Evolutionary conservation across 1,140 invertebrate species (phyloP).

Genomic region (Achroia grisella): DNA sequence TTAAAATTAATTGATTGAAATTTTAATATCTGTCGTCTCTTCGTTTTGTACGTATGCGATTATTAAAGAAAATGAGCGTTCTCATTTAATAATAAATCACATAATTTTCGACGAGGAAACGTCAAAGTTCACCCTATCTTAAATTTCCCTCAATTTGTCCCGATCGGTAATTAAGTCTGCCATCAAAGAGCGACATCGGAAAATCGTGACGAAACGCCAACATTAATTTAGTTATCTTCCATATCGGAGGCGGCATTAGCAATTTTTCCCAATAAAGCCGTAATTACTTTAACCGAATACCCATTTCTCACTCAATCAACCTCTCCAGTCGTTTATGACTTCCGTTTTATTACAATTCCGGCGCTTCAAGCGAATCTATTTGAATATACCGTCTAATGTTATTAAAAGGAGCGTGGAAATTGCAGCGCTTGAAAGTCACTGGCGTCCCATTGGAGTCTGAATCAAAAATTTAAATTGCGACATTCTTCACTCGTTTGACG

Average conservation of each 20-base stretch:
- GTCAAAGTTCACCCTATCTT: background rate
- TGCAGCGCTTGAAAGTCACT: slow-evolving; percentile 42
- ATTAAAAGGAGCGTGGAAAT: slow-evolving; percentile 42
- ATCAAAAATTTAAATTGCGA: slow-evolving; percentile 66
- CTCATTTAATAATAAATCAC: no score
- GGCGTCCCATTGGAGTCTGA: slow-evolving; percentile 31
- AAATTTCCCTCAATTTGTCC: slow-evolving; percentile 2
- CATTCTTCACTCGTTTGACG: slow-evolving; percentile 44
- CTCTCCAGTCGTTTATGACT: slow-evolving; percentile 35
- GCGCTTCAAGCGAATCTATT: slow-evolving; percentile 34
- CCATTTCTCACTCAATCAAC: slow-evolving; percentile 54
- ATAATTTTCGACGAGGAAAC: background rate
- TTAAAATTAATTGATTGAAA: no score
- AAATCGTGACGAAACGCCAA: background rate
- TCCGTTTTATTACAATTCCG: slow-evolving; percentile 21
- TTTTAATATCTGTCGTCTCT: no score
- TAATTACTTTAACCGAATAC: slow-evolving; percentile 43
- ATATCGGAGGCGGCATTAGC: background rate
- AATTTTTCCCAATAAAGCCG: slow-evolving; percentile 31
- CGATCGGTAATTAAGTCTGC: slow-evolving; percentile 1
- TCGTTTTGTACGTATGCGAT: no score
- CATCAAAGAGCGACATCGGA: background rate
- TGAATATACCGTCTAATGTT: slow-evolving; percentile 38
- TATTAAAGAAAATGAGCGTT: no score
- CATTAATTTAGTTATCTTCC: slow-evolving; percentile 3